phyloP scores from a whole-genome alignment of 2,888 invertebrate genomes.

The Tolmerus cingulatus region DNA sequence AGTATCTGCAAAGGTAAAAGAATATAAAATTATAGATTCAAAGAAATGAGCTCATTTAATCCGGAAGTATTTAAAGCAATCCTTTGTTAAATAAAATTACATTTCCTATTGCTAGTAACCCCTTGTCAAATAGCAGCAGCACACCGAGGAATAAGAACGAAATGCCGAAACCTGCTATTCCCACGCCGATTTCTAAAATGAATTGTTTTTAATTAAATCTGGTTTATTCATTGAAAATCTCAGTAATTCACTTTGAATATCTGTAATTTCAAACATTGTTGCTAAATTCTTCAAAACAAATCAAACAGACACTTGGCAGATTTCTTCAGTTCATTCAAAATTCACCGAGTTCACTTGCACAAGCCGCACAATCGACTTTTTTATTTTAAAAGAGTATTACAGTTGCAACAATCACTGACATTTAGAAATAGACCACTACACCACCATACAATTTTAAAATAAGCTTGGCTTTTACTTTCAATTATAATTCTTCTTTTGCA shows the following conservation, averaged over 20 bases:
- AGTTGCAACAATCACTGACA: not conserved
- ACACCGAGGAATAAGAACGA: constrained; percentile 94
- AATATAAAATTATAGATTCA: not conserved
- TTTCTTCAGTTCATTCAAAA: not conserved
- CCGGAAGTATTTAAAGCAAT: not conserved
- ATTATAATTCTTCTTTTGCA: too few species aligned
- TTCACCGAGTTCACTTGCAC: not conserved
- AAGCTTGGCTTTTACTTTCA: too few species aligned
- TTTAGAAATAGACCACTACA: too few species aligned
- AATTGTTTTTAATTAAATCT: constrained; percentile 43
- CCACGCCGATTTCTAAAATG: constrained; percentile 93
- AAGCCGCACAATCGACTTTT: not conserved
- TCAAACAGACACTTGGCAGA: constrained; percentile 32
- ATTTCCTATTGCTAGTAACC: constrained; percentile 98
- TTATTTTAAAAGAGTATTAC: not conserved
- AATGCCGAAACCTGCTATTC: constrained; percentile 94
- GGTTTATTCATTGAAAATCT: not conserved
- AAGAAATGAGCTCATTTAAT: not conserved
- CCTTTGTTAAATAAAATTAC: constrained; percentile 71
- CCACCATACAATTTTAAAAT: too few species aligned
- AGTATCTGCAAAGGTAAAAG: constrained; percentile 78
- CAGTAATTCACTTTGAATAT: constrained; percentile 79
- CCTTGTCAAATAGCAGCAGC: constrained; percentile 93
- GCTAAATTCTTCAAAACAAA: not conserved
- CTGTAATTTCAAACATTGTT: constrained; percentile 84